phyloP scores from a whole-genome alignment of 2,113 vertebrate genomes.

The Melanerpes aurifrons region DNA sequence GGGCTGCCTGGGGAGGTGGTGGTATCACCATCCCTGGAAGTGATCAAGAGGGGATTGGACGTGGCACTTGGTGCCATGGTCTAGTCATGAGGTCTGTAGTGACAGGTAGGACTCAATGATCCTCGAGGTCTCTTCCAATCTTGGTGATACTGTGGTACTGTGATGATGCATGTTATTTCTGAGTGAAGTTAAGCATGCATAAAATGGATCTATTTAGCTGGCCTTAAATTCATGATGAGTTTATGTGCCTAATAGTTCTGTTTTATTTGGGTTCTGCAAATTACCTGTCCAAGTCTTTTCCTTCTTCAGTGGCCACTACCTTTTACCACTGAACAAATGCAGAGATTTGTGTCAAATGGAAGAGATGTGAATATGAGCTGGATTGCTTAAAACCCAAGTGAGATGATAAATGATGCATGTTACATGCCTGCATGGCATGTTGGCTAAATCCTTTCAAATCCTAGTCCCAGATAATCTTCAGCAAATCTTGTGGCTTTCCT shows the following conservation, averaged over 20 bases:
- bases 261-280: neutral
- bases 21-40: too few species aligned
- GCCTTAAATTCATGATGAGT: neutral
- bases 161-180: neutral
- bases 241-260: neutral
- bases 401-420: neutral
- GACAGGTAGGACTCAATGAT: too few species aligned
- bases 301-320: neutral
- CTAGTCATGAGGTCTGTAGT: too few species aligned
- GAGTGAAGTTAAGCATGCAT: neutral
- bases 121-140: too few species aligned
- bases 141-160: too few species aligned
- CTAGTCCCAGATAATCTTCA: neutral
- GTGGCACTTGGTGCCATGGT: too few species aligned
- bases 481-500: neutral
- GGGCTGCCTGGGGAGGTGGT: too few species aligned
- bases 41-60: too few species aligned
- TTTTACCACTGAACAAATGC: conserved; percentile 18
- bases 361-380: neutral
- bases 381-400: neutral
- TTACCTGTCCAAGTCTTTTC: neutral
- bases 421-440: neutral
- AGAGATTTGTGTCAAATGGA: neutral
- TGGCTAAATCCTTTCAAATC: neutral
- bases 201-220: neutral